Evolutionary conservation across 2,888 invertebrate species (phyloP), one percentile per base, ranked within the genome.

Genomic region (Ochropleura plecta): DNA sequence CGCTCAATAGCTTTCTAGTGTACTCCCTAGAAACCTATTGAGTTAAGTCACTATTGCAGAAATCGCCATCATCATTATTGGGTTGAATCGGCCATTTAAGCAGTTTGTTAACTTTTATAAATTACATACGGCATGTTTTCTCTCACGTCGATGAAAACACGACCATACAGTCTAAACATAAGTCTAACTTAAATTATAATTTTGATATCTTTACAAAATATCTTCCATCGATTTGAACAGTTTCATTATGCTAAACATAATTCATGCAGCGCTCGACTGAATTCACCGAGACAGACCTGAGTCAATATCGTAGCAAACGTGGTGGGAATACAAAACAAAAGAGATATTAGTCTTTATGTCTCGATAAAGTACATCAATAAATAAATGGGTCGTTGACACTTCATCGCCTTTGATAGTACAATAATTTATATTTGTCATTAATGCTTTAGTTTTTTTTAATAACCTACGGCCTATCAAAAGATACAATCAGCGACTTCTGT

Each of bases 231-330:
- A 44, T 60, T 55, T 71, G 51, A 80, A 76, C 49, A 65, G 70
- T 76, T 76, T 81, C 59, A 81, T 81, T 81, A 71, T 64, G 59
- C 64, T 81, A 68, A 80, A 71, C 42, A 76, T 81, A 81, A 80
- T 76, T 81, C 64, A 80, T 69, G 70, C 76, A 40, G 55, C 67
- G 68, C 68, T 68, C 66, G 81, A 70, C 76, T 71, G 76, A 68
- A 60, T 51, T 80, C 76, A 44, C 62, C 16, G 66, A 65, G 76
- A 68, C 67, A 76, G 81, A 81, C 70, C 64, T 57, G 65, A 80
- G 76, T 76, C 80, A 80, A 81, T 80, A 80, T 68, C 76, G 59
- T 18, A 46, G 18, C n/a, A 18, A 71, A 65, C 80, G 76, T 71
- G 76, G n/a, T 3, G 9, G 7, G 64, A 80, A 81, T 80, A 64